Evolutionary conservation across 2,888 invertebrate species (phyloP).

Genomic region (Acanthosepion lycidas): DNA sequence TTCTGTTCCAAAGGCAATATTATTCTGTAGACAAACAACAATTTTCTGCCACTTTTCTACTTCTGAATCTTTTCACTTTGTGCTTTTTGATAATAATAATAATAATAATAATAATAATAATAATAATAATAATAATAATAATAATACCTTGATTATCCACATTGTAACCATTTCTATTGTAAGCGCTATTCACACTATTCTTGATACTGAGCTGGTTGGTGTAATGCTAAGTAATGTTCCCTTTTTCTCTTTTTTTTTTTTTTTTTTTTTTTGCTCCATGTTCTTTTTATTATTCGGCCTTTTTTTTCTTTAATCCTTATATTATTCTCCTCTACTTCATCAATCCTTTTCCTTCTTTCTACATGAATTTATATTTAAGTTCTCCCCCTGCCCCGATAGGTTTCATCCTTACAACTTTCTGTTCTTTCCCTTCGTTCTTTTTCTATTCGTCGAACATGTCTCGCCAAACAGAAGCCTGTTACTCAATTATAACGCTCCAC

Average conservation of each 20-base stretch:
- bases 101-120: neutral
- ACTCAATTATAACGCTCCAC: slow-evolving; percentile 33
- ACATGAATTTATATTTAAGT: neutral
- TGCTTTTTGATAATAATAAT: neutral
- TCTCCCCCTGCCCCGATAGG: no score
- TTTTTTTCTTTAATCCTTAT: neutral
- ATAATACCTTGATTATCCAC: no score
- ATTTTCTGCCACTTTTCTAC: no score
- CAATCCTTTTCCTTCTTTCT: neutral
- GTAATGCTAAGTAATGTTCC: neutral
- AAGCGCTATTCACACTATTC: neutral
- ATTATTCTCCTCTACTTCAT: neutral
- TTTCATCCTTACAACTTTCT: neutral
- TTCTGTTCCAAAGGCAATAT: no score
- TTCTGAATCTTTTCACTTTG: no score
- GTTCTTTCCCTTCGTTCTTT: neutral
- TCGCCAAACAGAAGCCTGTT: slow-evolving; percentile 22
- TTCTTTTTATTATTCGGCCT: neutral
- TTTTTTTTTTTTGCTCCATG: neutral
- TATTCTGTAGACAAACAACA: no score
- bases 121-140: neutral
- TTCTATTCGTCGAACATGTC: neutral
- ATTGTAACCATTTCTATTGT: neutral
- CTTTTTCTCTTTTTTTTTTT: neutral
- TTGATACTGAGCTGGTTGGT: neutral